These are phyloP conservation scores for Lycodopsis pacificus DNA, from an alignment of 2,797 vertebrate genomes.

Conservation along the genomic window DNA sequence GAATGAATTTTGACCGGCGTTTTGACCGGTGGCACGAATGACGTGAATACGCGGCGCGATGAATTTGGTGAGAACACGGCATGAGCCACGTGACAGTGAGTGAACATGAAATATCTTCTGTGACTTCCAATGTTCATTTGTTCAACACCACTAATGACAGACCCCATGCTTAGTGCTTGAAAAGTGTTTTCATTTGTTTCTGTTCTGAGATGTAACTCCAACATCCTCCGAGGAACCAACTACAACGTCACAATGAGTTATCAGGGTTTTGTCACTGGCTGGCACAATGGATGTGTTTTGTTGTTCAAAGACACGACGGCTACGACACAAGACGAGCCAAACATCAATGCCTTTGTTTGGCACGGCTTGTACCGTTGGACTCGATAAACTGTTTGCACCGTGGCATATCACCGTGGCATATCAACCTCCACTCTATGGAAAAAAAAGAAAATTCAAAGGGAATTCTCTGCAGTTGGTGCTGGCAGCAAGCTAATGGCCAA, in stretches of 20 bases:
- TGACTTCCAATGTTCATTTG: background rate
- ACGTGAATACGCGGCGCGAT: no score
- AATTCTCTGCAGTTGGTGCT: conserved; percentile 41
- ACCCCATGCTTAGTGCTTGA: background rate
- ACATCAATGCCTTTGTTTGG: conserved; percentile 54
- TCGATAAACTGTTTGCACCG: conserved; percentile 51
- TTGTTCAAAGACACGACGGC: conserved; percentile 33
- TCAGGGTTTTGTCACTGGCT: conserved; percentile 14
- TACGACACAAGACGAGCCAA: conserved; percentile 26
- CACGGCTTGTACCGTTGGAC: conserved; percentile 39
- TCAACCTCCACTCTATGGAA: conserved; percentile 32
- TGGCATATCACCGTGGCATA: conserved; percentile 18
- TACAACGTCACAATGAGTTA: conserved; percentile 6
- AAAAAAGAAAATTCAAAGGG: conserved; percentile 38
- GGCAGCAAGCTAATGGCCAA: conserved; percentile 54
- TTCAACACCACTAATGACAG: conserved; percentile 14
- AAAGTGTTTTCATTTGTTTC: conserved; percentile 5
- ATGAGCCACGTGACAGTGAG: background rate
- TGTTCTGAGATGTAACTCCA: background rate
- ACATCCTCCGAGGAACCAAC: background rate
- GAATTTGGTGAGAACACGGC: no score
- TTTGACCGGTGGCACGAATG: no score
- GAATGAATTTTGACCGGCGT: no score
- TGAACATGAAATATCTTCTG: background rate
- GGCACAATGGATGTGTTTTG: conserved; percentile 14